Base-by-base conservation (phyloP, 1,140 invertebrate genomes). In the Dicyema japonicum region DNA sequence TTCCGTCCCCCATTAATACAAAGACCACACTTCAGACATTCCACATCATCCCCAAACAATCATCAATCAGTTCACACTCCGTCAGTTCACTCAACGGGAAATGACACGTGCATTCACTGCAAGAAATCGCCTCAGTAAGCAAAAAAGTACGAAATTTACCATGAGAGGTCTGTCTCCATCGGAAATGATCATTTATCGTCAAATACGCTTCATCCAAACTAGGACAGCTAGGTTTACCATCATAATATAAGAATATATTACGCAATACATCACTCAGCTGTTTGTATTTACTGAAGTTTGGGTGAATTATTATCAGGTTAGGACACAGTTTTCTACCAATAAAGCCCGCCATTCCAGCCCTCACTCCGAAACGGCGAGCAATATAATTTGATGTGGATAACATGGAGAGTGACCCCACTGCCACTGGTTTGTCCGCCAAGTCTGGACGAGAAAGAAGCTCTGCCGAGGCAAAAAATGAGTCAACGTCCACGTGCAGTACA, bases 321-420 rank as follows among this genome's bases (percentile, higher is more conserved):
- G 64, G 62, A 38, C 64, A 66, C 3, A 67, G 42, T 38, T 64
- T 63, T 26, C 49, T 56, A 0, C 44, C 64, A 34, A 67, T 65
- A 37, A 66, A 67, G 3, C 64, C 64, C n/a, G 65, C 62, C 64
- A 67, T 65, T 7, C 53, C 64, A 22, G 64, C 61, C 26, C 64
- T 40, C 2, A 66, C 62, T 22, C 64, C 64, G 49, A 45, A 66
- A 31, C 51, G 49, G 15, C 64, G 42, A 3, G 64, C 64, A 4
- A 50, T 32, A 38, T 66, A 66, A 41, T 66, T 66, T 1, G 61
- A 62, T 11, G 64, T 67, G 12, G 57, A 59, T 57, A 66, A 36
- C 64, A 66, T 66, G 3, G 45, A 43, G 4, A 36, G 40, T 15
- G 51, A 39, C 8, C 64, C 64, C 27, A 66, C 65, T 26, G 65